Conservation (phyloP, 2,113 vertebrate species). For the Periophthalmodon schlosseri region DNA sequence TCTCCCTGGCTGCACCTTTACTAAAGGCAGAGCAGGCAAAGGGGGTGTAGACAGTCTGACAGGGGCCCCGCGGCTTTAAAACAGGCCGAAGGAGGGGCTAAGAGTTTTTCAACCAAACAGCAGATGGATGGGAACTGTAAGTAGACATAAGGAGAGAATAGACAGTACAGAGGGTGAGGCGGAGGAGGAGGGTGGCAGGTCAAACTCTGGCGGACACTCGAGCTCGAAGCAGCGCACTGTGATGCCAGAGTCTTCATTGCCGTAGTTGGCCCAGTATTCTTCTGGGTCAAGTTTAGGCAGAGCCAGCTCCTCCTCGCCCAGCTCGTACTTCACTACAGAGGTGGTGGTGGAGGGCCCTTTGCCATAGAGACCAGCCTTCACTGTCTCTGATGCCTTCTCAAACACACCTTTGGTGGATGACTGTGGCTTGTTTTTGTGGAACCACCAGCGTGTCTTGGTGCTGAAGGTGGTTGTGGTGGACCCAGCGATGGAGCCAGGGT, state of each 20-base stretch:
- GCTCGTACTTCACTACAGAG: slow-evolving; percentile 78
- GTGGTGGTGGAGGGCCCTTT: slow-evolving; percentile 74
- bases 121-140: slow-evolving; percentile 67
- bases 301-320: slow-evolving; percentile 78
- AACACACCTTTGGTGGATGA: slow-evolving; percentile 84
- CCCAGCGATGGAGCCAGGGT: slow-evolving; percentile 80
- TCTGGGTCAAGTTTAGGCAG: slow-evolving; percentile 84
- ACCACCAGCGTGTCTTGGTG: slow-evolving; percentile 85
- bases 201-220: slow-evolving; percentile 79
- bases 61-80: slow-evolving; percentile 68
- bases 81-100: slow-evolving; percentile 54
- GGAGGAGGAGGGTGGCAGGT: slow-evolving; percentile 70
- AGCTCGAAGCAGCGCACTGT: slow-evolving; percentile 81
- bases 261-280: slow-evolving; percentile 84
- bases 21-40: slow-evolving; percentile 67
- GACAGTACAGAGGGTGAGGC: slow-evolving; percentile 52
- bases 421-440: slow-evolving; percentile 86
- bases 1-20: slow-evolving; percentile 74
- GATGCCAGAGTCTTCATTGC: slow-evolving; percentile 83
- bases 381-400: slow-evolving; percentile 79
- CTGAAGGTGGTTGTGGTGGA: slow-evolving; percentile 84
- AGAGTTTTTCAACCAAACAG: slow-evolving; percentile 75
- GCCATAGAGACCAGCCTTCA: slow-evolving; percentile 80
- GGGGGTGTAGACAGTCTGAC: slow-evolving; percentile 66
- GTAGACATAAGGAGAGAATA: slow-evolving; percentile 61